phyloP scores from a whole-genome alignment of 1,140 invertebrate genomes.

The Sycophaga agraensis region DNA sequence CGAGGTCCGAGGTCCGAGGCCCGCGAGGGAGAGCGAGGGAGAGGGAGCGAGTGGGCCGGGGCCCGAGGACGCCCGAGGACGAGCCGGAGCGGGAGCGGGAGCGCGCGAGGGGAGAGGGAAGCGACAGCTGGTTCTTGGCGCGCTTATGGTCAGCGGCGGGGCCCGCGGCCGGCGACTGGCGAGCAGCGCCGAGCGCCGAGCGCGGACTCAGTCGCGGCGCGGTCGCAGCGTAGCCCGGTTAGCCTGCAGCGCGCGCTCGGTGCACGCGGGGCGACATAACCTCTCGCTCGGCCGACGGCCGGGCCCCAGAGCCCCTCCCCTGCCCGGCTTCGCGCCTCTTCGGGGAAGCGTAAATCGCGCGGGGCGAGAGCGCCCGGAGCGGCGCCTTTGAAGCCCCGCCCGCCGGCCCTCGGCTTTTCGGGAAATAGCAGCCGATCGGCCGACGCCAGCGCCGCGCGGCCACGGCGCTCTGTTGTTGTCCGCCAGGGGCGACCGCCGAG shows the following conservation, averaged over 20 bases:
- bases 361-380: constrained; percentile 4
- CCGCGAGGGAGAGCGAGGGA: too few species aligned
- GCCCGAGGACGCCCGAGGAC: too few species aligned
- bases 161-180: too few species aligned
- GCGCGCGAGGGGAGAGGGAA: constrained; percentile 9
- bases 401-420: constrained; percentile 10
- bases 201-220: constrained; percentile 13
- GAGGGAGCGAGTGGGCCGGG: too few species aligned
- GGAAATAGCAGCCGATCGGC: constrained; percentile 21
- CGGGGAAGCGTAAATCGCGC: constrained; percentile 21
- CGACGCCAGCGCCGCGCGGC: constrained; percentile 15
- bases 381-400: constrained; percentile 18
- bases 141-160: constrained; percentile 32
- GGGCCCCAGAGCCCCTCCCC: not conserved
- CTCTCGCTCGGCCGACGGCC: not conserved
- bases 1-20: too few species aligned
- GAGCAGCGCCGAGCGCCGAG: too few species aligned
- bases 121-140: constrained; percentile 32
- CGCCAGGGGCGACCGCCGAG: too few species aligned
- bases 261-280: too few species aligned
- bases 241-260: not conserved
- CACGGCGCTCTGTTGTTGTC: not conserved
- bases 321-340: constrained; percentile 7
- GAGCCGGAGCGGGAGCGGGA: not conserved
- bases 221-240: constrained; percentile 12